Evolutionary conservation across 1,140 invertebrate species (phyloP).

Genomic region (Nymphalis io): DNA sequence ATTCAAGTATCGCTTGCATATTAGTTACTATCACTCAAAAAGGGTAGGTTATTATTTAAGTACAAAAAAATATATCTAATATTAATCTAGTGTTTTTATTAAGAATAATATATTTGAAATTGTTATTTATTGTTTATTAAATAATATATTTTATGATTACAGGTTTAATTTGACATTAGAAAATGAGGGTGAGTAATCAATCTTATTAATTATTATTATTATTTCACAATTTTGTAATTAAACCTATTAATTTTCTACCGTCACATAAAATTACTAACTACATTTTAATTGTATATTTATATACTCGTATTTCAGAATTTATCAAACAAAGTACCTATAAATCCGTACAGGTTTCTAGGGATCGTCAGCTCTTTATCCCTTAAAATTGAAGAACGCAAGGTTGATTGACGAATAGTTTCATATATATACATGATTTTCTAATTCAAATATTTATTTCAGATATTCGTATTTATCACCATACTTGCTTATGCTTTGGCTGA

Average conservation of each 20-base stretch:
- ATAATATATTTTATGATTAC: slow-evolving; percentile 1
- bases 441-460: slow-evolving; percentile 31
- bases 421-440: not conserved
- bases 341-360: too few species aligned
- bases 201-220: too few species aligned
- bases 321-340: too few species aligned
- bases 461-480: slow-evolving; percentile 52
- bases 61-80: not conserved
- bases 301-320: too few species aligned
- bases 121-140: not conserved
- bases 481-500: slow-evolving; percentile 53
- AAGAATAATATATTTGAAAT: too few species aligned
- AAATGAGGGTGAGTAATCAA: slow-evolving; percentile 21
- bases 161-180: slow-evolving; percentile 7
- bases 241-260: too few species aligned
- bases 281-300: too few species aligned
- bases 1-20: slow-evolving; percentile 45
- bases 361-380: too few species aligned
- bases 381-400: too few species aligned
- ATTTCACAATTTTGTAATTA: too few species aligned
- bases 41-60: not conserved
- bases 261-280: too few species aligned
- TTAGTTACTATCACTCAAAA: slow-evolving; percentile 32
- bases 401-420: too few species aligned
- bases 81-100: not conserved